Evolutionary conservation across 64 coral and sea anemone genomes (phyloP).

Genomic region (Pocillopora verrucosa): DNA sequence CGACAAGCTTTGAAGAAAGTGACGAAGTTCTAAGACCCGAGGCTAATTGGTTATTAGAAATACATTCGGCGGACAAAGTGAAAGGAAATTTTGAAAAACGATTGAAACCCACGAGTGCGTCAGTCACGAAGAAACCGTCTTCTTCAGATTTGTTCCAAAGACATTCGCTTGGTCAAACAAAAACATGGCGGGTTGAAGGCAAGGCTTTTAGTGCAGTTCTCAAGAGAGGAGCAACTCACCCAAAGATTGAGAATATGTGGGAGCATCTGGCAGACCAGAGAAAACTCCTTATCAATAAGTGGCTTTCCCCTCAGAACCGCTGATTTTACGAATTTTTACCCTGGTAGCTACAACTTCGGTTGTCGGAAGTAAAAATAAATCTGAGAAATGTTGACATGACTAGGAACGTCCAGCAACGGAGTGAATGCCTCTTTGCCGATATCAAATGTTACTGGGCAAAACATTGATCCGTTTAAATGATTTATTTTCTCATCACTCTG

Average conservation of each 20-base stretch:
- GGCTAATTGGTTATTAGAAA: neutral
- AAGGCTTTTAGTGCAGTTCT: neutral
- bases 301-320: neutral
- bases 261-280: constrained; percentile 1
- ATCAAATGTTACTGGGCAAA: too few species aligned
- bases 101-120: neutral
- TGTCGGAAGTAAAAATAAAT: neutral
- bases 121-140: neutral
- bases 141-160: neutral
- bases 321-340: neutral
- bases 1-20: neutral
- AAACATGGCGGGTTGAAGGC: neutral
- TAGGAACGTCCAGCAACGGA: too few species aligned
- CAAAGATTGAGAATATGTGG: neutral
- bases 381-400: neutral
- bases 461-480: too few species aligned
- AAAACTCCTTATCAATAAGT: constrained; percentile 6
- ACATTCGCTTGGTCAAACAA: neutral
- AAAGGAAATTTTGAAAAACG: neutral
- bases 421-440: too few species aligned
- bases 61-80: neutral
- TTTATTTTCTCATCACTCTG: too few species aligned
- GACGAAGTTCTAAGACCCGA: neutral
- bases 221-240: neutral
- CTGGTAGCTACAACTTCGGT: neutral